Evolutionary conservation across 2,113 vertebrate genomes (phyloP), one percentile per base, ranked within the genome.

Genomic region (Corythornis vintsioides): DNA sequence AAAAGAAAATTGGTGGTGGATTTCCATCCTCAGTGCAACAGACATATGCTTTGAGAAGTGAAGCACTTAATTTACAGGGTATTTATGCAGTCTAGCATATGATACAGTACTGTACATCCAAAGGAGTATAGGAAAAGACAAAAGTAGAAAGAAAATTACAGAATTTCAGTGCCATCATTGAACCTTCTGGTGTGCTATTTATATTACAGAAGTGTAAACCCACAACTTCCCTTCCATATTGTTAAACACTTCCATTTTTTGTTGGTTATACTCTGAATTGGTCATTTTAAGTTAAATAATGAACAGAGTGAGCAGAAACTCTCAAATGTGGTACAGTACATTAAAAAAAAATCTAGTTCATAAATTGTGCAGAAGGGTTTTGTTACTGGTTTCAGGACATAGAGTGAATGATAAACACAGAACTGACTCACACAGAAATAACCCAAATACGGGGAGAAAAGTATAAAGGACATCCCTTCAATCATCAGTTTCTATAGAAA

Each of bases 401-500:
- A 57, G 87, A 92, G 81, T 93, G 90, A 92, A 94, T 97, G 96
- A 86, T 92, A 95, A 73, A 93, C 94, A 97, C 94, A 97, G 94
- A 97, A 97, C 94, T 97, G 97, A 97, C 96, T 96, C 86, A 96
- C 95, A 97, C 73, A 93, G 97, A 97, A 97, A 98, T 94, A 97
- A 98, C 97, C 96, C 97, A 96, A 97, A 96, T 92, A 97, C 95
- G 86, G 96, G 97, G 96, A 94, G 90, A 88, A 96, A 97, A 93
- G 91, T 96, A 97, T 97, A 96, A 96, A 94, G 97, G 97, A 96
- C 96, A 96, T 93, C 95, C 94, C 96, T 97, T 98, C 96, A 95
- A 98, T 97, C 96, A 97, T 95, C 97, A 97, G 98, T 98, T 98
- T 98, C 98, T 97, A 98, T 96, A 97, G 97, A 98, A 98, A 98